Conservation (phyloP, 2,797 vertebrate genomes). For the Chloroceryle inda region DNA sequence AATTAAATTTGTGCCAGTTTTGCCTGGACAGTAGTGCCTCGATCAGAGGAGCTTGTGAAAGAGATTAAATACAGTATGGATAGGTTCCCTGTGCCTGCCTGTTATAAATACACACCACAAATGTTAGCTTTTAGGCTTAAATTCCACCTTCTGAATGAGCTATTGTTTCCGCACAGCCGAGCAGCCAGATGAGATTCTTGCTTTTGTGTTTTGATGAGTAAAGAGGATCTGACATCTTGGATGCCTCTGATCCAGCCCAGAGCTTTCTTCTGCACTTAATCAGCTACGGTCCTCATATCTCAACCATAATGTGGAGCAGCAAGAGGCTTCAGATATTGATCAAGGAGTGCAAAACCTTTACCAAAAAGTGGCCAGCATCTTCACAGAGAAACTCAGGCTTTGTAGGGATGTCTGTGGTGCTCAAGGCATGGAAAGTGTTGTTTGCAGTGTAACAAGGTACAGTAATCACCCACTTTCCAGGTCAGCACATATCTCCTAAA, state of each 20-base stretch:
- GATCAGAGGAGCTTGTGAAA: slow-evolving; percentile 30
- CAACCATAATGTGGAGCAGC: not conserved
- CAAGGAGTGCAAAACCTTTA: not conserved
- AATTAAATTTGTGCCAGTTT: not conserved
- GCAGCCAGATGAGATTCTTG: slow-evolving; percentile 12
- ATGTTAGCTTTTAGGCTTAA: slow-evolving; percentile 45
- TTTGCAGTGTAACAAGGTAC: not conserved
- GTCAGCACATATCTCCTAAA: not conserved
- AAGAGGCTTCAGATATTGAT: not conserved
- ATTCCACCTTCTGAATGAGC: slow-evolving; percentile 36
- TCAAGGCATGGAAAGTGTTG: fast-evolving
- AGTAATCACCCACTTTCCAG: not conserved
- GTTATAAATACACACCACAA: slow-evolving; percentile 31
- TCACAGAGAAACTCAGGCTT: not conserved
- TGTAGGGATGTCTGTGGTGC: not conserved
- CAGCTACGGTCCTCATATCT: not conserved
- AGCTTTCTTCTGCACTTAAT: slow-evolving; percentile 3
- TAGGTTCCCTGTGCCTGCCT: not conserved
- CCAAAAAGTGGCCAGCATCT: not conserved
- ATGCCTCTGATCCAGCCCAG: slow-evolving; percentile 14
- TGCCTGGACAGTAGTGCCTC: not conserved
- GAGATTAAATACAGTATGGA: slow-evolving; percentile 15
- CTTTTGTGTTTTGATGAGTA: slow-evolving; percentile 30
- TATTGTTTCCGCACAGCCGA: slow-evolving; percentile 41
- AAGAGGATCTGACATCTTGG: not conserved